Conservation (phyloP, 2,888 invertebrate species). For the Drosophila monieri region DNA sequence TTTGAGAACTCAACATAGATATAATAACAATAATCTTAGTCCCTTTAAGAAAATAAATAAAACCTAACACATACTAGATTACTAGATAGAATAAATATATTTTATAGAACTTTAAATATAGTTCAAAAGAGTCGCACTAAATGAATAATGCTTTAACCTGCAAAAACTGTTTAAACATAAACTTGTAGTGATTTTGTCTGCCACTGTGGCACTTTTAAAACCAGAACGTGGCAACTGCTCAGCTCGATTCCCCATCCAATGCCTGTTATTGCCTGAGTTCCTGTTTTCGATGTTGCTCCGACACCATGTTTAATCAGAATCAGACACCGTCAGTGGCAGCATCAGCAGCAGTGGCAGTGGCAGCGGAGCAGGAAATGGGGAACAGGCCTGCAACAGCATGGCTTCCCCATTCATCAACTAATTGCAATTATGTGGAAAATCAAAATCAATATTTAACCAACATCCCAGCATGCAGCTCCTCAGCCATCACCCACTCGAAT, state of each 20-base stretch:
- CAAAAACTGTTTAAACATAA: too few relatives aligned
- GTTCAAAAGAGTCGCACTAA: too few relatives aligned
- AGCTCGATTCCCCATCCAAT: constrained; percentile 10
- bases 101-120: too few relatives aligned
- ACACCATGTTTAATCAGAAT: constrained; percentile 50
- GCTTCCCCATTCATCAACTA: constrained; percentile 53
- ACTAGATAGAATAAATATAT: too few relatives aligned
- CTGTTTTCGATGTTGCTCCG: constrained; percentile 35
- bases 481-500: not conserved
- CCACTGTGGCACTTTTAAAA: constrained; percentile 19
- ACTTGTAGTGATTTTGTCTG: not conserved
- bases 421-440: constrained; percentile 69
- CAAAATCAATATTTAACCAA: constrained; percentile 65
- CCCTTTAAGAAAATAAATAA: too few relatives aligned
- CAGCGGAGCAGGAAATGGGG: constrained; percentile 21
- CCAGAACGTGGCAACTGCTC: constrained; percentile 1
- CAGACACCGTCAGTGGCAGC: constrained; percentile 27
- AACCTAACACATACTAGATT: too few relatives aligned
- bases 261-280: constrained; percentile 29
- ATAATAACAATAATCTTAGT: too few relatives aligned
- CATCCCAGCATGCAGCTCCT: constrained; percentile 23
- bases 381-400: constrained; percentile 40
- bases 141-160: too few relatives aligned
- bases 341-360: not conserved
- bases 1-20: too few relatives aligned